phyloP scores from a whole-genome alignment of 2,113 vertebrate genomes.

The Tachuris rubrigastra region DNA sequence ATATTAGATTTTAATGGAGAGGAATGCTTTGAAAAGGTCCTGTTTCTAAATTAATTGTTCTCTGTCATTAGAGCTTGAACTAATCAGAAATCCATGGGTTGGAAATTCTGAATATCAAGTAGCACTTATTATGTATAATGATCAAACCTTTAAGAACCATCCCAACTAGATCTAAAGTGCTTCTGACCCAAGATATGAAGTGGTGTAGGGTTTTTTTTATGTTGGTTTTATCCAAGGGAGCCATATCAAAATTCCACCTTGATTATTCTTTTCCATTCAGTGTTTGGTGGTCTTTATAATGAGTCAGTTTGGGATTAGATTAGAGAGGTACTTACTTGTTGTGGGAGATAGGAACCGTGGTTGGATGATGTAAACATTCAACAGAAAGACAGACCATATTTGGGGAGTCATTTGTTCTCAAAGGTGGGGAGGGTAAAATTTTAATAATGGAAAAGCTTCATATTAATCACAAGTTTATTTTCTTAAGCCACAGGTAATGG shows the following conservation, averaged over 20 bases:
- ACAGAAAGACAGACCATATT: not conserved
- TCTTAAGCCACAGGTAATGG: not conserved
- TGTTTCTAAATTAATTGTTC: not conserved
- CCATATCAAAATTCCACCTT: not conserved
- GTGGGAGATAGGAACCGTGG: rapidly evolving
- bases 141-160: not conserved
- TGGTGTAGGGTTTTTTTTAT: not conserved
- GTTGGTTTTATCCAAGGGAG: not conserved
- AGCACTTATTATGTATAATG: not conserved
- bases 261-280: not conserved
- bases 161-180: not conserved
- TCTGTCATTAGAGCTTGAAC: not conserved
- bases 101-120: not conserved
- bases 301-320: not conserved
- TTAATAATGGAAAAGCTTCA: not conserved
- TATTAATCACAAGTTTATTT: not conserved
- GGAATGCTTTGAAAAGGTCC: not conserved
- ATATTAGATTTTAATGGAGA: not conserved
- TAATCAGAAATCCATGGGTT: not conserved
- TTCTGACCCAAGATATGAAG: not conserved
- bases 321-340: not conserved
- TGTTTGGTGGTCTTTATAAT: not conserved
- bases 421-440: not conserved
- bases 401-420: not conserved
- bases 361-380: not conserved